These are phyloP conservation scores for Acanthopleura granulata DNA, from an alignment of 2,888 invertebrate genomes.

Conservation along the genomic window DNA sequence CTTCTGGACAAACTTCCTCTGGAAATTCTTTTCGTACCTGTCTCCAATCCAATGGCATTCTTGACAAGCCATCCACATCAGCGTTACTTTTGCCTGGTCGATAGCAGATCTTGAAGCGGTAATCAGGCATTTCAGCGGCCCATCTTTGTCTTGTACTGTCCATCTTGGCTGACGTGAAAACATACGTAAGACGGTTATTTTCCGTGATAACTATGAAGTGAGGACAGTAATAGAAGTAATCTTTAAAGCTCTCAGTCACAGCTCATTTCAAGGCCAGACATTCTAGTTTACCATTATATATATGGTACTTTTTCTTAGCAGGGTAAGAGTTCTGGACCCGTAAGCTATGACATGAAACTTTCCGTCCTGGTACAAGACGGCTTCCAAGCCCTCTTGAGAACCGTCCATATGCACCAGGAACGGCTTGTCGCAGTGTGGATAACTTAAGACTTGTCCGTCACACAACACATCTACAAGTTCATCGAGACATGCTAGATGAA, in stretches of 20 bases:
- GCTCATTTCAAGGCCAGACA: conserved; percentile 21
- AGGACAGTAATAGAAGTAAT: conserved; percentile 17
- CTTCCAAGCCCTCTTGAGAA: conserved; percentile 48
- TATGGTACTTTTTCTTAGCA: conserved; percentile 30
- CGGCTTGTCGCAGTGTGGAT: conserved; percentile 9
- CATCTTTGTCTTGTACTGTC: conserved; percentile 22
- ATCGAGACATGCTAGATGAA: background rate
- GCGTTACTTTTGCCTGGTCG: conserved; percentile 18
- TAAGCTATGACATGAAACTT: conserved; percentile 28
- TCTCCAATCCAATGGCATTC: conserved; percentile 21
- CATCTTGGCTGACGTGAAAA: conserved; percentile 15
- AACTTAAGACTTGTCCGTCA: conserved; percentile 17
- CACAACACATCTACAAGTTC: background rate
- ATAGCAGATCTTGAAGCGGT: conserved; percentile 20
- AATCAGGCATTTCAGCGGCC: conserved; percentile 20
- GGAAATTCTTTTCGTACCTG: conserved; percentile 11
- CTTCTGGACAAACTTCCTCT: background rate
- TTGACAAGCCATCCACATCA: conserved; percentile 23
- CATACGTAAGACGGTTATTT: conserved; percentile 18
- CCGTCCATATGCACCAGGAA: conserved; percentile 52
- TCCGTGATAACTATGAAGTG: conserved; percentile 2
- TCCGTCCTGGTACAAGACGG: conserved; percentile 41
- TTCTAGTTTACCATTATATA: conserved; percentile 14
- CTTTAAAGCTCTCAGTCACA: conserved; percentile 15
- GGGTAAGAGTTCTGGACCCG: conserved; percentile 30